phyloP scores from a whole-genome alignment of 2,797 vertebrate genomes.

The Peromyscus melanophrys region DNA sequence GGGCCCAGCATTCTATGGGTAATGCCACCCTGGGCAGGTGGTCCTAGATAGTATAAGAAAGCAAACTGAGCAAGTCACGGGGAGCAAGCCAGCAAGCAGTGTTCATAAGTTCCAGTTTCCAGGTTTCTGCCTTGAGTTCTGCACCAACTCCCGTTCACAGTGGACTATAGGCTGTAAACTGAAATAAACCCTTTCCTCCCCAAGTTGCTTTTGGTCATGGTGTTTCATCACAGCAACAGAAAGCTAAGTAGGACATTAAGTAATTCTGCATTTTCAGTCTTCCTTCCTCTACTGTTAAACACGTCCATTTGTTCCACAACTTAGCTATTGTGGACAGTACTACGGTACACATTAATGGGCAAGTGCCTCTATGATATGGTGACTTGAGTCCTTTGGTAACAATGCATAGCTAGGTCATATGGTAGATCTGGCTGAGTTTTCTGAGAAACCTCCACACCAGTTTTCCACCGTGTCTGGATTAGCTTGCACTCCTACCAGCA shows the following conservation, averaged over 20 bases:
- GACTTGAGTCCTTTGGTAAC: not conserved
- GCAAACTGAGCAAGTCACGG: not conserved
- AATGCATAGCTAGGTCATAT: not conserved
- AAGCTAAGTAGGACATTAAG: not conserved
- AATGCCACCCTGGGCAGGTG: not conserved
- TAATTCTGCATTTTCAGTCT: not conserved
- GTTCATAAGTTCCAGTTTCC: too few relatives aligned
- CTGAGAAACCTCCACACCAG: not conserved
- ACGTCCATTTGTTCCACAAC: not conserved
- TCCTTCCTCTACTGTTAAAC: not conserved
- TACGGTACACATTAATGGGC: not conserved
- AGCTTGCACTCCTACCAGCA: not conserved
- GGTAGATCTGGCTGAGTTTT: not conserved
- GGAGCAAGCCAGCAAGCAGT: not conserved
- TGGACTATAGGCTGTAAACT: not conserved
- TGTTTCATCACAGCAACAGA: not conserved
- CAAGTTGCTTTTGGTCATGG: not conserved
- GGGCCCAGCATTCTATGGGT: too few relatives aligned
- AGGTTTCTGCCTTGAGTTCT: not conserved
- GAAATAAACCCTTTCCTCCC: not conserved
- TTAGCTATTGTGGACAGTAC: too few relatives aligned
- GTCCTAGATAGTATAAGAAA: not conserved
- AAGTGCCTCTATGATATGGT: not conserved
- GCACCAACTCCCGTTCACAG: not conserved
- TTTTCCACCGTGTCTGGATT: not conserved